phyloP scores from a whole-genome alignment of 1,140 invertebrate species.

The Galendromus occidentalis region DNA sequence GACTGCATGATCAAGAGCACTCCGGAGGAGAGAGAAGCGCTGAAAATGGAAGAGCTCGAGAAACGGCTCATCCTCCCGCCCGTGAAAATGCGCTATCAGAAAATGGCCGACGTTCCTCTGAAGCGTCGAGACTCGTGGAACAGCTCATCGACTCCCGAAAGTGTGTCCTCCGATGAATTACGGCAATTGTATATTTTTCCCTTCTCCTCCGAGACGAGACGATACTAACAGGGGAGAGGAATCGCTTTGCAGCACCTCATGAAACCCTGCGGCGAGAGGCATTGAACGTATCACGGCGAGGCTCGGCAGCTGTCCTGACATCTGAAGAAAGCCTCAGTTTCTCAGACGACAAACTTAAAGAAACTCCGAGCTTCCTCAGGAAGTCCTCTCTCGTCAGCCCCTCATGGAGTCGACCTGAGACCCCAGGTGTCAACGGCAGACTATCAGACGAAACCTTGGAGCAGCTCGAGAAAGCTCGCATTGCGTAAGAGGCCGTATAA shows the following conservation, averaged over 20 bases:
- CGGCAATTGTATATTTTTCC: too few species aligned
- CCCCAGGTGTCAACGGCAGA: background rate
- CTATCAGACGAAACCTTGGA: background rate
- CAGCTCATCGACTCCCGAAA: too few species aligned
- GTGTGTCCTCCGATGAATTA: too few species aligned
- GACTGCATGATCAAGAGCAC: background rate
- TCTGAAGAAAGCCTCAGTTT: background rate
- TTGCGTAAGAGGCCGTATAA: too few species aligned
- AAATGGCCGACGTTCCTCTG: background rate
- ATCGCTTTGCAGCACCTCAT: background rate
- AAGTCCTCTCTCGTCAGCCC: background rate
- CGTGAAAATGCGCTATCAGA: background rate
- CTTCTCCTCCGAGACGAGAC: background rate
- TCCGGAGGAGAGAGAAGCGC: background rate
- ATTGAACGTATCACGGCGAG: background rate
- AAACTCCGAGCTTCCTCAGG: background rate
- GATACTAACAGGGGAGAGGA: background rate
- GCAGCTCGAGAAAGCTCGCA: constrained; percentile 1
- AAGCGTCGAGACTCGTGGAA: too few species aligned
- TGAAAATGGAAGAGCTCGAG: background rate
- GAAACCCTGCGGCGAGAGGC: background rate
- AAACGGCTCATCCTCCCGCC: background rate
- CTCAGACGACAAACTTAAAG: background rate
- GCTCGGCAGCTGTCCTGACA: background rate
- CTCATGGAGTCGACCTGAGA: background rate